These are phyloP conservation scores for Lepidocyrtinus sp. DNA, from an alignment of 2,888 invertebrate genomes.

Conservation along the genomic window DNA sequence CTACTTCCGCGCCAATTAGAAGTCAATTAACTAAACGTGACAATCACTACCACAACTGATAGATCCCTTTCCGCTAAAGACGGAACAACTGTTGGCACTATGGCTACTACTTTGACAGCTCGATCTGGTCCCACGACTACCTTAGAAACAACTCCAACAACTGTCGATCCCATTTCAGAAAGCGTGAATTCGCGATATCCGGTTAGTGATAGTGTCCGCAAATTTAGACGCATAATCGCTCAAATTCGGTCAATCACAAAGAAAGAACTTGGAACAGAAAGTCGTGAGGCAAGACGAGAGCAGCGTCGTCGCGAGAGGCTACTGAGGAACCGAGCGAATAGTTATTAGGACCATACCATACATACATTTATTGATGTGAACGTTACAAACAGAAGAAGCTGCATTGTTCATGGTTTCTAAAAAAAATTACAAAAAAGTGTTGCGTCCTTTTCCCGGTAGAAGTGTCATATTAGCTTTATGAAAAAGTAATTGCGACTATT, in stretches of 20 bases:
- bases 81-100: neutral
- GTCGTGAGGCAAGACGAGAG: neutral
- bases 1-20: constrained; percentile 25
- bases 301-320: neutral
- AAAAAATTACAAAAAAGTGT: too few species aligned
- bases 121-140: neutral
- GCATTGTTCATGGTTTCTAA: too few species aligned
- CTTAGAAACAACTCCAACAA: neutral
- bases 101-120: neutral
- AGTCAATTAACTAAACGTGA: constrained; percentile 1
- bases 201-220: constrained; percentile 45
- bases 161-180: constrained; percentile 23
- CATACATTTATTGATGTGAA: too few species aligned
- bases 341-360: too few species aligned
- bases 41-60: constrained; percentile 1
- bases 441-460: too few species aligned
- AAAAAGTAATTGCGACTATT: too few species aligned
- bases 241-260: constrained; percentile 55
- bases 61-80: neutral
- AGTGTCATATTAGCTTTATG: too few species aligned
- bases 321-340: neutral
- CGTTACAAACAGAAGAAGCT: too few species aligned
- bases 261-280: constrained; percentile 35
- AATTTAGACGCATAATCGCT: constrained; percentile 50
- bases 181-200: constrained; percentile 34